phyloP scores from a whole-genome alignment of 2,797 vertebrate species.

The Myoxocephalus aenaeus region DNA sequence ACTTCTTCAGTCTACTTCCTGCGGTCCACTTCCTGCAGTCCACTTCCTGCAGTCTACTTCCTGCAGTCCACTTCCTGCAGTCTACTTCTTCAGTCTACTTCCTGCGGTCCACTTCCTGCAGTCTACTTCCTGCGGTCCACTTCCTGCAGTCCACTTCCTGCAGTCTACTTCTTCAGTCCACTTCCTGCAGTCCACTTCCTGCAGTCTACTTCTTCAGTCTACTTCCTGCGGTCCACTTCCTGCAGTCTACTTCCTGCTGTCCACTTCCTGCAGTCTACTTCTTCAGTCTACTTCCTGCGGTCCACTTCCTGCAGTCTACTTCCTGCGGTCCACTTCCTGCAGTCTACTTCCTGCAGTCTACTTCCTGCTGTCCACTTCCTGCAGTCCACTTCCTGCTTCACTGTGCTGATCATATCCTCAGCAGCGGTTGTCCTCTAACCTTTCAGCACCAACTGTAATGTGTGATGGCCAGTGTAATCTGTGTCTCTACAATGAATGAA shows the following conservation, averaged over 20 bases:
- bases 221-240: background rate
- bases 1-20: too few relatives aligned
- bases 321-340: background rate
- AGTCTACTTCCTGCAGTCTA: too few relatives aligned
- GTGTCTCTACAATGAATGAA: too few relatives aligned
- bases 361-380: too few relatives aligned
- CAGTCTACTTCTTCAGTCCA: background rate
- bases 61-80: background rate
- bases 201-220: background rate
- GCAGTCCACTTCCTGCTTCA: background rate
- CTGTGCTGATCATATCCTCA: background rate
- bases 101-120: constrained; percentile 2
- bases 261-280: background rate
- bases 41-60: background rate
- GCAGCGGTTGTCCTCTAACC: background rate
- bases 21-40: background rate
- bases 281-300: too few relatives aligned
- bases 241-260: too few relatives aligned
- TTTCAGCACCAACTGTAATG: too few relatives aligned
- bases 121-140: background rate
- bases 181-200: background rate
- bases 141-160: background rate
- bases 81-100: too few relatives aligned
- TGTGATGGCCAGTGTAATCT: too few relatives aligned
- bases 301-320: background rate